These are phyloP conservation scores for Erethizon dorsatum DNA, from an alignment of 2,797 vertebrate species.

Conservation along the genomic window DNA sequence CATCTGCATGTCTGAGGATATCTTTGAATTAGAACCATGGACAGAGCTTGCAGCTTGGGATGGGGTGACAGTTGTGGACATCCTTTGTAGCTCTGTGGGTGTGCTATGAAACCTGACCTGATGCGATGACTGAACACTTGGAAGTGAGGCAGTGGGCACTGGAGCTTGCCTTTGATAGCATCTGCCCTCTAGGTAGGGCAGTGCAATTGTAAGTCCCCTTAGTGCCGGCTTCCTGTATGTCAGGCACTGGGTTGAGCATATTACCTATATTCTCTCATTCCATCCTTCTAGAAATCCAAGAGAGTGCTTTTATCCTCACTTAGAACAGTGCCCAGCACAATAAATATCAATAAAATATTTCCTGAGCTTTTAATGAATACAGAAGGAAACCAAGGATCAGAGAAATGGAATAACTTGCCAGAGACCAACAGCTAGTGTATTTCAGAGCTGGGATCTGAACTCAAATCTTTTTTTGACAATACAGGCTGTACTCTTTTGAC, in stretches of 20 bases:
- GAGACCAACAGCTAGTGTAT: neutral
- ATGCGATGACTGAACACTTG: neutral
- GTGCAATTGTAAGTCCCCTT: neutral
- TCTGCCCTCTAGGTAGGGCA: neutral
- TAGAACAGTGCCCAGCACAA: neutral
- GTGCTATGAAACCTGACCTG: neutral
- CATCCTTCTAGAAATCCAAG: neutral
- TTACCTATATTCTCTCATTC: neutral
- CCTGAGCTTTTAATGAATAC: conserved; percentile 8
- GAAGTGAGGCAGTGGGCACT: neutral
- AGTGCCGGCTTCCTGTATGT: neutral
- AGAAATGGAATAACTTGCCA: neutral
- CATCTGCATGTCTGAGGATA: neutral
- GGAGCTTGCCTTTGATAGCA: neutral
- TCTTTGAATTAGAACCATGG: conserved; percentile 11
- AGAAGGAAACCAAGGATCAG: neutral
- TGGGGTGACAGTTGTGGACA: neutral
- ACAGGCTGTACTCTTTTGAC: neutral
- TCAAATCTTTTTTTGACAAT: conserved; percentile 3
- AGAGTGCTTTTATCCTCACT: neutral
- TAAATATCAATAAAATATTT: conserved; percentile 12
- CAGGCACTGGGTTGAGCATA: neutral
- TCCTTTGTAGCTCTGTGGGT: neutral
- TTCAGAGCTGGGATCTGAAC: neutral
- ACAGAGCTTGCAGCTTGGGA: neutral